phyloP scores from a whole-genome alignment of 2,797 vertebrate genomes.

The Falco berigora region DNA sequence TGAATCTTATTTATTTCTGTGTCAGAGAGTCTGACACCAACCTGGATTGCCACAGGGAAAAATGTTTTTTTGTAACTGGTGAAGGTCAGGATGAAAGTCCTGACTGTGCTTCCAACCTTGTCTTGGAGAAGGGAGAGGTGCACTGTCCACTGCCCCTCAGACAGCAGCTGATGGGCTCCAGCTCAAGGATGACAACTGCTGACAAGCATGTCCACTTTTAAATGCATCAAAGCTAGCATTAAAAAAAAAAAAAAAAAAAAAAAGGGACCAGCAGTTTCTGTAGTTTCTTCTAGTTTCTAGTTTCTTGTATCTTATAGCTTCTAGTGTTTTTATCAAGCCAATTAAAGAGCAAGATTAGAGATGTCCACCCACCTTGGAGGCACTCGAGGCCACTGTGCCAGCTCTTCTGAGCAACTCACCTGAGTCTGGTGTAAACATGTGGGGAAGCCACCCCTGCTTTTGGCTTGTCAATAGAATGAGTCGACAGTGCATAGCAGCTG shows the following conservation, averaged over 20 bases:
- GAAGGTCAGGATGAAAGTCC: neutral
- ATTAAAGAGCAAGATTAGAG: neutral
- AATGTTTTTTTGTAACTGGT: neutral
- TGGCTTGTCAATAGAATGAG: neutral
- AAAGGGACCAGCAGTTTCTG: neutral
- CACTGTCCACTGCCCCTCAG: neutral
- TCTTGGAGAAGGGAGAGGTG: rapidly evolving
- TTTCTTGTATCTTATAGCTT: neutral
- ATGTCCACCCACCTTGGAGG: neutral
- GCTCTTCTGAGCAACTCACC: neutral
- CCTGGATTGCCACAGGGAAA: neutral
- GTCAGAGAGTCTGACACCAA: neutral
- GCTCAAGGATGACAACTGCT: neutral
- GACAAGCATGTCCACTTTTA: neutral
- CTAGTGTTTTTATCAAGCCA: neutral
- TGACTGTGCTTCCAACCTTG: neutral
- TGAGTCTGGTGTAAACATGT: rapidly evolving
- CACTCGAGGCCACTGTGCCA: rapidly evolving
- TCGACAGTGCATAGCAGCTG: rapidly evolving
- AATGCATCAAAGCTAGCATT: neutral
- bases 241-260: too few species aligned
- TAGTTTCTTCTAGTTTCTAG: neutral
- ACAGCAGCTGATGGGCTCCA: neutral
- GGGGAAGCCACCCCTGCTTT: neutral
- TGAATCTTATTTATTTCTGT: neutral